Conservation (phyloP, 2,113 vertebrate species). For the Dasyprocta punctata region DNA sequence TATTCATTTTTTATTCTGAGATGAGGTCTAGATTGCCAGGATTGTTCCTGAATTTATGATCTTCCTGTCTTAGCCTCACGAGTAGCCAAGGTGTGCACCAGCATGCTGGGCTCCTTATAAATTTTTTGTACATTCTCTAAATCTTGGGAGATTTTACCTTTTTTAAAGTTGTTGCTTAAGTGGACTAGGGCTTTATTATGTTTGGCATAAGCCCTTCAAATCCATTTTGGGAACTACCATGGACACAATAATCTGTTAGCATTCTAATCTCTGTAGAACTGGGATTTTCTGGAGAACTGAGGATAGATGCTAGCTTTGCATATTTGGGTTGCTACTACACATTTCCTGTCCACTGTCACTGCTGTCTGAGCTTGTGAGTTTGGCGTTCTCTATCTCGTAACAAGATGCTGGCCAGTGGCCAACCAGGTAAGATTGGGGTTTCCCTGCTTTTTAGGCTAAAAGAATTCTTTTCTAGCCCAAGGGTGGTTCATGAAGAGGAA, state of each 20-base stretch:
- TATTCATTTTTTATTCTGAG: not conserved
- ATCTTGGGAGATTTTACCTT: not conserved
- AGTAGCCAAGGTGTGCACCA: not conserved
- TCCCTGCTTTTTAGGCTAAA: not conserved
- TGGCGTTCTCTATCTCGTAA: not conserved
- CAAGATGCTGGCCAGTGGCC: not conserved
- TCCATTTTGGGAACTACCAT: not conserved
- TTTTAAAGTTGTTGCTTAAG: not conserved
- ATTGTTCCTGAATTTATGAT: not conserved
- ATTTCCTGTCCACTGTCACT: not conserved
- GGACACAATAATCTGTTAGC: not conserved
- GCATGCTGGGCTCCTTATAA: not conserved
- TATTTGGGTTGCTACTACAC: not conserved
- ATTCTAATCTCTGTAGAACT: conserved; percentile 16
- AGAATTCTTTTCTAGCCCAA: not conserved
- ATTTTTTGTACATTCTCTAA: not conserved
- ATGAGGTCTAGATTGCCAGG: not conserved
- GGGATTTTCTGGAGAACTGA: not conserved
- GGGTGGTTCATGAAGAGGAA: not conserved
- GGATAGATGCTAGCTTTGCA: not conserved
- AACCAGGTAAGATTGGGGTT: not conserved
- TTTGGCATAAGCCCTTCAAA: not conserved
- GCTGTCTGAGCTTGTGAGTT: not conserved
- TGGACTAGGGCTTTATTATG: not conserved
- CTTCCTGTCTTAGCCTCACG: not conserved